Conservation (phyloP, 1,140 invertebrate species). For the Lethrus apterus region DNA sequence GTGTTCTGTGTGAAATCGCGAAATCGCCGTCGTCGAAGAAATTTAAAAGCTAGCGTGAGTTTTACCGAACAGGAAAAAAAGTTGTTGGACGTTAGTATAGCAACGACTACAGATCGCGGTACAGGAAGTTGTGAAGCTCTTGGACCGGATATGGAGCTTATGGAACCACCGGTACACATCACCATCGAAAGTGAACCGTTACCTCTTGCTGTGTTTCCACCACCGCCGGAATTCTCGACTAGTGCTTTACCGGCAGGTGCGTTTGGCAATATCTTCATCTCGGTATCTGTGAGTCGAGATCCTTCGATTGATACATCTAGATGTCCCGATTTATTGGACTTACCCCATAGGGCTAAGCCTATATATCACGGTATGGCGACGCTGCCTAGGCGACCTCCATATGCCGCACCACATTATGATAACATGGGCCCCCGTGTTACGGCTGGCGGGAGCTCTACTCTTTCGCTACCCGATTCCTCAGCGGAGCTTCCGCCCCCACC, state of each 20-base stretch:
- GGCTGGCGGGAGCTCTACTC: constrained; percentile 73
- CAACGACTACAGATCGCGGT: constrained; percentile 64
- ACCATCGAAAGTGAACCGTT: constrained; percentile 62
- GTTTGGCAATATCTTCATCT: constrained; percentile 68
- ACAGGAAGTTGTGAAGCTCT: constrained; percentile 53
- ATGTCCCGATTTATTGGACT: constrained; percentile 72
- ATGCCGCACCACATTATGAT: constrained; percentile 53
- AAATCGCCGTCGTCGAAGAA: constrained; percentile 49
- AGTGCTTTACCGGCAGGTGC: constrained; percentile 51
- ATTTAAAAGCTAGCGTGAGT: constrained; percentile 64
- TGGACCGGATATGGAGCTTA: constrained; percentile 41
- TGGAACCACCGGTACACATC: constrained; percentile 60
- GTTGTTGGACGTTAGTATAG: constrained; percentile 67
- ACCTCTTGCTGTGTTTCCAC: constrained; percentile 49
- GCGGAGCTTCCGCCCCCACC: constrained; percentile 37
- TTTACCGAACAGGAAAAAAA: constrained; percentile 81
- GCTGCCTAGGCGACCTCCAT: constrained; percentile 39
- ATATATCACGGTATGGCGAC: constrained; percentile 41
- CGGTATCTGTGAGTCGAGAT: constrained; percentile 64
- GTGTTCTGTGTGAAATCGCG: constrained; percentile 52
- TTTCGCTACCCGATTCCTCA: constrained; percentile 64
- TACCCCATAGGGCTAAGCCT: constrained; percentile 53
- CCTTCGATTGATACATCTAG: constrained; percentile 50
- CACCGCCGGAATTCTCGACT: constrained; percentile 57
- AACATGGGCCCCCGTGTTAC: constrained; percentile 85